These are phyloP conservation scores for Pyrocoelia pectoralis DNA, from an alignment of 2,888 invertebrate genomes.

Conservation along the genomic window DNA sequence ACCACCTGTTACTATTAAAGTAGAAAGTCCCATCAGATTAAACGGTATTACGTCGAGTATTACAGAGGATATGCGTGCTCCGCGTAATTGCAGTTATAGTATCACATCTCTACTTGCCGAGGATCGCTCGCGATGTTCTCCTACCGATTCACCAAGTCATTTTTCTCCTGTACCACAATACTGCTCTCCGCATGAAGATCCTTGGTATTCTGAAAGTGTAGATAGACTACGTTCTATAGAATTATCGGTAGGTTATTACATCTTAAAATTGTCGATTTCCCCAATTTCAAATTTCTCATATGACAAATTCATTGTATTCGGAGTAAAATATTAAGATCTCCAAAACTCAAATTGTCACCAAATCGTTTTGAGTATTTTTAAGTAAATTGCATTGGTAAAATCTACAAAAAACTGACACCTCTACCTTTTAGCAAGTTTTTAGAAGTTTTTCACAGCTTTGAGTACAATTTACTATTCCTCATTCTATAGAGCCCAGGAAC, in stretches of 20 bases:
- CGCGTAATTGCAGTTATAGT: constrained; percentile 76
- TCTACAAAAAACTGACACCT: too few species aligned
- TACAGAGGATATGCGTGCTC: constrained; percentile 41
- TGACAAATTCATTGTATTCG: too few species aligned
- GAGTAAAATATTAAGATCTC: too few species aligned
- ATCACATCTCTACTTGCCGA: constrained; percentile 83
- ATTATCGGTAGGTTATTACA: constrained; percentile 53
- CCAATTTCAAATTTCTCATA: too few species aligned
- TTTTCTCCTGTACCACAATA: constrained; percentile 58
- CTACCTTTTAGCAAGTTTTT: too few species aligned
- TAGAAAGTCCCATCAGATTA: constrained; percentile 46
- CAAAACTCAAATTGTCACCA: too few species aligned
- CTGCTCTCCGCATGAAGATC: constrained; percentile 58
- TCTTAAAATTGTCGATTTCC: not conserved
- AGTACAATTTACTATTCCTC: too few species aligned
- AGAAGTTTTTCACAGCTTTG: too few species aligned
- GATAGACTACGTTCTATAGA: constrained; percentile 58
- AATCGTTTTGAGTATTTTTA: too few species aligned
- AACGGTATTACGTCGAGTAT: constrained; percentile 49
- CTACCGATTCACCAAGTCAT: constrained; percentile 55
- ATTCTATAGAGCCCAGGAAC: too few species aligned
- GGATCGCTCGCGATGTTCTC: constrained; percentile 57
- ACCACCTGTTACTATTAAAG: constrained; percentile 38
- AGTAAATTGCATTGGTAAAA: too few species aligned
- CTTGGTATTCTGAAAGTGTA: constrained; percentile 57